Evolutionary conservation across 2,113 vertebrate genomes (phyloP).

Genomic region (Willisornis vidua): DNA sequence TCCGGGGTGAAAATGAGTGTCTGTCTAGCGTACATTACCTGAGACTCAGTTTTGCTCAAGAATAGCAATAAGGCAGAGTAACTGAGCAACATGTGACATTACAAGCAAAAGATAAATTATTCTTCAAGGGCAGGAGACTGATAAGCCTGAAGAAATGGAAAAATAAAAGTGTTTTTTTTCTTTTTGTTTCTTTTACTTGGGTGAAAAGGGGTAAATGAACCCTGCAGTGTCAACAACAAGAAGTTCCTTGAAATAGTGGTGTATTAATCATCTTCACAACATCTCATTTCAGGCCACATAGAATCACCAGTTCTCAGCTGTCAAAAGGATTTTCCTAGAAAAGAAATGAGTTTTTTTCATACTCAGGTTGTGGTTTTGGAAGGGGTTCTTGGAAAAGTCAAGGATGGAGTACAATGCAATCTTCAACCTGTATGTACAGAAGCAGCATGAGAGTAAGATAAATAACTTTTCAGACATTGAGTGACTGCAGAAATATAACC

Average conservation of each 20-base stretch:
- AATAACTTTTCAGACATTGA: neutral
- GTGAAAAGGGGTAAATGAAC: neutral
- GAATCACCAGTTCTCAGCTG: neutral
- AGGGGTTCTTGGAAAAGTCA: neutral
- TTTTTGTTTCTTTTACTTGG: neutral
- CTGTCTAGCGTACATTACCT: conserved; percentile 14
- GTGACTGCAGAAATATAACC: neutral
- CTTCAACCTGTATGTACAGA: neutral
- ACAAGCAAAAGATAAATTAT: conserved; percentile 43
- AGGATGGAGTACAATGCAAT: neutral
- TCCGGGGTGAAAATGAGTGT: conserved; percentile 6
- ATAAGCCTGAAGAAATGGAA: conserved; percentile 7
- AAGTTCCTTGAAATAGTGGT: neutral
- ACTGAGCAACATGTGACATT: conserved; percentile 19
- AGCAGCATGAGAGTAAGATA: neutral
- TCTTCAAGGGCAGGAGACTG: neutral
- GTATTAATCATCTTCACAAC: neutral
- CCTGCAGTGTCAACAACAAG: neutral
- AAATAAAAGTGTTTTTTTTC: neutral
- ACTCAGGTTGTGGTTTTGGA: neutral
- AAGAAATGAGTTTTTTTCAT: neutral
- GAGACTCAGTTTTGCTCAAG: conserved; percentile 16
- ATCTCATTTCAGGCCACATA: neutral
- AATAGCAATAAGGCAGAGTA: conserved; percentile 29
- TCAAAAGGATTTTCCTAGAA: neutral